Conservation (phyloP, 2,113 vertebrate genomes). For the Gavia stellata region DNA sequence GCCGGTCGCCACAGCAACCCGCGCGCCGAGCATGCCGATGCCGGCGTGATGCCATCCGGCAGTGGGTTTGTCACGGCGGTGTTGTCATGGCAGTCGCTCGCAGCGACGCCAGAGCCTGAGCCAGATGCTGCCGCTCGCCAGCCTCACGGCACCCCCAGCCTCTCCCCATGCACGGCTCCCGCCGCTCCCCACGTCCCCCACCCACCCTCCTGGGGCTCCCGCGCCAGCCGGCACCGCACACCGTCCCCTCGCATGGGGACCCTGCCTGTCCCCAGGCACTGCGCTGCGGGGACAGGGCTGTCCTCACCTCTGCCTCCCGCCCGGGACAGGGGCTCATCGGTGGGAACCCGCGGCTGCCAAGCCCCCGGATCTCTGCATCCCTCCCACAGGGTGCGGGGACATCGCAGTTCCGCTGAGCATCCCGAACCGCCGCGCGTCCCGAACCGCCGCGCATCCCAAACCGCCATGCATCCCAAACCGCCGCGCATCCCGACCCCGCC, state of each 20-base stretch:
- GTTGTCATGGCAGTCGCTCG: slow-evolving; percentile 35
- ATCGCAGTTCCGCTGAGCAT: accelerated
- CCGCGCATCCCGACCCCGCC: neutral
- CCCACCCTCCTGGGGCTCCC: neutral
- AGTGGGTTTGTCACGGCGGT: neutral
- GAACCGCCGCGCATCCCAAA: accelerated
- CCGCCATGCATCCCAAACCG: accelerated
- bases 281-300: neutral
- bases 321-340: accelerated
- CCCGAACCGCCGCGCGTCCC: neutral
- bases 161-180: neutral
- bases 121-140: neutral
- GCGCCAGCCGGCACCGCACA: neutral
- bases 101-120: neutral
- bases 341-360: accelerated
- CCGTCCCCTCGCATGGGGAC: neutral
- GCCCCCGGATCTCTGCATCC: neutral
- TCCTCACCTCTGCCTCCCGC: neutral
- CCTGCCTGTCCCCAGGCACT: neutral
- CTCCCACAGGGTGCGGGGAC: neutral
- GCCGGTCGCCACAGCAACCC: slow-evolving; percentile 66
- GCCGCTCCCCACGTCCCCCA: neutral
- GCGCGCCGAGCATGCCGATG: neutral
- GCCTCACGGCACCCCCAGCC: neutral
- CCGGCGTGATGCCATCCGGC: neutral